Evolutionary conservation across 2,888 invertebrate genomes (phyloP), one percentile per base, ranked within the genome.

Genomic region (Caenorhabditis doughertyi): DNA sequence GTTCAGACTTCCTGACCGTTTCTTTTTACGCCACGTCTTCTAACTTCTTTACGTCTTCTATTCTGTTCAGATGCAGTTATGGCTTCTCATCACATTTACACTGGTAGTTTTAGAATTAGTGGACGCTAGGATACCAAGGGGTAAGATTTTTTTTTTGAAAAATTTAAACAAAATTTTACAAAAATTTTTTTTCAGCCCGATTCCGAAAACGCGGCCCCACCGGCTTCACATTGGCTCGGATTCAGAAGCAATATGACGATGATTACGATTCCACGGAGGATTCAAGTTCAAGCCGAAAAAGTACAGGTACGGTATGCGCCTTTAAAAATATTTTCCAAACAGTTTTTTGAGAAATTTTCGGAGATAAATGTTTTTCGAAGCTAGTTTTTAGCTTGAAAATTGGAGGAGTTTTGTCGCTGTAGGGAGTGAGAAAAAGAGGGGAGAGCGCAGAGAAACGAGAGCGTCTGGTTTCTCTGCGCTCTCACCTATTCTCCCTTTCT

Each of bases 211-310:
- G 85, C 39, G 68, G 74, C 2, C 88, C 88, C 9, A 77, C 85
- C 35, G 86, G 85, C 8, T 88, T 88, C 62, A 79, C 83, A 1
- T 60, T 88, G 42, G 88, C 88, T 1, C 58, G 85, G 23, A 76
- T 87, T 51, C 87, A 87, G 51, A 74, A 82, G 35, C 73, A 87
- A 13, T 87, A 84, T 42, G 85, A 85, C 11, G 85, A 87, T 51
- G 87, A 84, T 25, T 79, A 84, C 16, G 84, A 84, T 44, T 71
- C 71, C 3, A 58, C 49, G 23, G 70, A 76, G 2, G 81, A 81
- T n/a, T 49, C 73, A 44, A 65, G 67, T 56, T 44, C 58, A 16
- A 47, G 39, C 9, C 27, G 64, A 18, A 81, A 81, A 42, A 58
- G 68, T 27, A 32, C 76, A 27, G 32, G 81, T 81, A 56, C 8